Base-by-base conservation (phyloP, 1,140 invertebrate species). In the Dinothrombium tinctorium region DNA sequence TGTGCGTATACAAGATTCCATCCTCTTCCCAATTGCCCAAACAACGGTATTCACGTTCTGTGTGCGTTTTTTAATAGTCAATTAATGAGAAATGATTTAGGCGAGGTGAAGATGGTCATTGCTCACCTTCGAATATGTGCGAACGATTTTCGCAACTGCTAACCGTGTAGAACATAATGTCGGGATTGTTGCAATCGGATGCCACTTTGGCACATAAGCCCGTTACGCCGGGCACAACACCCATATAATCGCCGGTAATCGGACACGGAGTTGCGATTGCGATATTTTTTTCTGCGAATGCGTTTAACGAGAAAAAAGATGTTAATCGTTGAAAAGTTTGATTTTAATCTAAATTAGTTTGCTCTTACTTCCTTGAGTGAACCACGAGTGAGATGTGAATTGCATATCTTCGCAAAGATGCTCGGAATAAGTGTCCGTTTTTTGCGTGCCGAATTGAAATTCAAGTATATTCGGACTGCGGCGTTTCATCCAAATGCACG, bases 101-200 rank as follows among this genome's bases (percentile, higher is more conserved):
- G 6, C 6, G 5, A 15, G 7, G 6, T 24, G 17, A 7, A 26
- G 7, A 26, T 22, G 14, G 20, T 37, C 42, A 51, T n/a, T n/a
- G n/a, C n/a, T 53, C 56, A 71, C 69, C 68, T 65, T 73, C 72
- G 49, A 66, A 73, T 17, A 74, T 55, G 54, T 72, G 68, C 22
- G 63, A 49, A 50, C 40, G 59, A 58, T 50, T 62, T 54, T 52
- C 49, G 47, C 73, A 76, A 39, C 71, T 67, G 21, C 61, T 68
- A 11, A 74, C 71, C 50, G 68, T 70, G 51, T 71, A 74, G 47
- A 72, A 73, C 73, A 76, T 76, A 23, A 71, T 60, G 52, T 75
- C 71, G 12, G 68, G 66, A 24, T 69, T 67, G 46, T 65, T 63
- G 53, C 73, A 75, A 51, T 74, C 72, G 24, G 72, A 74, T 44